Base-by-base conservation (phyloP, 2,888 invertebrate species). In the Drosophila neotestacea region DNA sequence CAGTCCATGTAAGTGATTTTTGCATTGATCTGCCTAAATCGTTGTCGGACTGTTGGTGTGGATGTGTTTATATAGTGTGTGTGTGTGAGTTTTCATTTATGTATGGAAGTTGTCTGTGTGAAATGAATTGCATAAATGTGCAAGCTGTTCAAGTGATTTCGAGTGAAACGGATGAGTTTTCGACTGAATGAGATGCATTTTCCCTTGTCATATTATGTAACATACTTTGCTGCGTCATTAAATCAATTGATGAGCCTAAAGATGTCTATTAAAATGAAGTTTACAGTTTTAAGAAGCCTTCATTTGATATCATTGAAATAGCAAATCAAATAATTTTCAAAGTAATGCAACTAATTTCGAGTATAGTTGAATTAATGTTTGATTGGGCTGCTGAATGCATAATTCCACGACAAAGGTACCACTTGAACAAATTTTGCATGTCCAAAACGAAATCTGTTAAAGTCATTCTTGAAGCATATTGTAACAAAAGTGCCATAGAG, bases 101-200 rank as follows among this genome's bases (percentile, higher is more conserved):
- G 44, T 60, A 41, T 30, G n/a, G n/a, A 9, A 28, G 42, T 38
- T 64, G 58, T 56, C 34, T 70, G 54, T 71, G 76, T 66, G 60
- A 79, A 82, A 71, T 80, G 75, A 82, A 67, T 80, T 73, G 86
- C 78, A 85, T 70, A 77, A 86, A 86, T 88, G 79, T 79, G 84
- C 79, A 81, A 83, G 72, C 63, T 77, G 76, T 81, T 81, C 70
- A 79, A 88, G 81, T 83, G 77, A 79, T 72, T 81, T 87, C 70
- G 50, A 76, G 84, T 81, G 84, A 70, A 79, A 67, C 41, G 60
- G 61, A 68, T 68, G 66, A 66, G 59, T 41, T 28, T 34, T 52
- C 51, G 46, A 51, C 55, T 61, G 75, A 65, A 51, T 70, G 70
- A 66, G 47, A 77, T 69, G 77, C 77, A 77, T 39, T 58, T 65